Evolutionary conservation across 2,888 invertebrate species (phyloP), one percentile per base, ranked within the genome.

Genomic region (Tipula vernalis): DNA sequence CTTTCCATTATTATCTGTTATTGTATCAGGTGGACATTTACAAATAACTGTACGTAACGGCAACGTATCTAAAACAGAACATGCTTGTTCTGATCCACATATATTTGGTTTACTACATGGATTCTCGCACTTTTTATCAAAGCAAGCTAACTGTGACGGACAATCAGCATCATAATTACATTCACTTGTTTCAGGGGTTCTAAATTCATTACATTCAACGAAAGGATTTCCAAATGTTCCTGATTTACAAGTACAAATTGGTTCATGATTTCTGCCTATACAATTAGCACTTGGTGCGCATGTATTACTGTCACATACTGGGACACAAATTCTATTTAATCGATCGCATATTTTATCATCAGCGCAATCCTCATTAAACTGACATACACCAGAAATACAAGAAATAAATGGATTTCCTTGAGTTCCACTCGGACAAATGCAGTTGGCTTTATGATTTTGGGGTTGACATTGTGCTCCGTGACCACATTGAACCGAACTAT

Each of bases 301-400:
- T 0, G 95, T 94, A 87, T 95, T 95, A n/a, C 95, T 95, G 5
- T 95, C 95, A 90, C 97, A 97, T 39, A 95, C 97, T 0, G 96
- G 95, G 89, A 96, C 93, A 89, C 98, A 97, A 0, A 96, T 94
- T 88, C 96, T 93, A 90, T 97, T 97, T 13, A 97, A 92, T 87
- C 96, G 93, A 89, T 97, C 96, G 90, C 97, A 98, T 47, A 96
- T 94, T 91, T 97, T 97, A 88, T 96, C 94, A 89, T 96, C 95
- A 44, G 95, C 96, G 89, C 97, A 98, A 90, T 98, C 97, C 89
- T 97, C 96, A 90, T 97, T 97, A 91, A 96, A 97, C 89, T 96
- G 96, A 89, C 97, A 97, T 83, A 95, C 94, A 8, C 95, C 96
- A 1, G 95, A 94, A 87, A 97, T 95, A 90, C 98, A 98, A 28